These are phyloP conservation scores for Diacarnus erythraeanus DNA, from an alignment of 37 sponge, comb jelly and placozoan species.

Conservation along the genomic window DNA sequence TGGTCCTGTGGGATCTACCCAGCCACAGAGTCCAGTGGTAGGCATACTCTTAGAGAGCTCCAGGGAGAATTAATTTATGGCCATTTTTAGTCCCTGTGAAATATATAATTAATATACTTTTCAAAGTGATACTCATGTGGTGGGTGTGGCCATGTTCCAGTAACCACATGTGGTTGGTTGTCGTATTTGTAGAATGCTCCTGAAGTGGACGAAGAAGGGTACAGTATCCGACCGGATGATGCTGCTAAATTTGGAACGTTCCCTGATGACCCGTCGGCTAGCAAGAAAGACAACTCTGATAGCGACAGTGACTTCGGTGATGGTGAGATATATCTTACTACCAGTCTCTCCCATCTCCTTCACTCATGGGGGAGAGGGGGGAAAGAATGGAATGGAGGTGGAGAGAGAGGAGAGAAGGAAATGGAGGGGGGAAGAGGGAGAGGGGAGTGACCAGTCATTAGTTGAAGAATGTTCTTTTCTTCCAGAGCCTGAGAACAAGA, in stretches of 20 bases:
- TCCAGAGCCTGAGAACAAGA: conserved; percentile 14
- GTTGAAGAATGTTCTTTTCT: not conserved
- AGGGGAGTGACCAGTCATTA: not conserved
- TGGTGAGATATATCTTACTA: too few species aligned
- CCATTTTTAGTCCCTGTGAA: too few species aligned
- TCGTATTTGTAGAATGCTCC: conserved; percentile 6
- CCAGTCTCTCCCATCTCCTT: too few species aligned
- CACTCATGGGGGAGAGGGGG: not conserved
- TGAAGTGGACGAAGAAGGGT: conserved; percentile 89
- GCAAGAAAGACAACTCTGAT: conserved; percentile 17
- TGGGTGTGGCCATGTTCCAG: not conserved
- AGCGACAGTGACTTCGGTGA: conserved; percentile 61
- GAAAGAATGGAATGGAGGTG: too few species aligned
- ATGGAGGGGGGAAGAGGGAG: not conserved
- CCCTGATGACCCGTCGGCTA: conserved; percentile 9
- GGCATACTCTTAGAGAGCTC: too few species aligned
- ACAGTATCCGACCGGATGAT: conserved; percentile 79
- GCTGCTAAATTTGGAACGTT: conserved; percentile 55
- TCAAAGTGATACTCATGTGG: not conserved
- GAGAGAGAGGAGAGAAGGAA: not conserved
- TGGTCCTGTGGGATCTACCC: not conserved
- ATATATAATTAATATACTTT: not conserved
- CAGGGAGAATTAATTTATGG: too few species aligned
- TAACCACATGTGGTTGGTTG: not conserved
- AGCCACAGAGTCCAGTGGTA: conserved; percentile 6